These are phyloP conservation scores for Heterotilapia buettikoferi DNA, from an alignment of 2,113 vertebrate genomes.

Conservation along the genomic window DNA sequence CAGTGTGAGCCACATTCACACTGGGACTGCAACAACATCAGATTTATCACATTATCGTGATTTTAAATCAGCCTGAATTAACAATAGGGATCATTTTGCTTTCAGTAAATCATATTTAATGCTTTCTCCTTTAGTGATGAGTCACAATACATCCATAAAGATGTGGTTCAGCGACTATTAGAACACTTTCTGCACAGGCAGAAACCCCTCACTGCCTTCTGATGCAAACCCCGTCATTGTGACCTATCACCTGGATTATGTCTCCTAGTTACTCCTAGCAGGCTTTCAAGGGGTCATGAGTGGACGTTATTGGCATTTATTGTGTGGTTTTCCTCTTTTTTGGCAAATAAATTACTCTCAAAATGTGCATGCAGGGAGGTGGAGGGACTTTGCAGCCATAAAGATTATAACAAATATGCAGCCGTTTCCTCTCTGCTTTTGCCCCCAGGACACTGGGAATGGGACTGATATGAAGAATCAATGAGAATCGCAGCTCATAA, in stretches of 20 bases:
- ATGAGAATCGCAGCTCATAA: background rate
- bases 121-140: accelerated
- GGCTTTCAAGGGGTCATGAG: background rate
- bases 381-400: background rate
- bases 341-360: background rate
- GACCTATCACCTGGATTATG: background rate
- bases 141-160: background rate
- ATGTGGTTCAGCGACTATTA: background rate
- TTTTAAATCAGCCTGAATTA: background rate
- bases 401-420: accelerated
- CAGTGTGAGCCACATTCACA: accelerated
- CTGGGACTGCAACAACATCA: background rate
- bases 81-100: background rate
- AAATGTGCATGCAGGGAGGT: accelerated
- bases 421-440: background rate
- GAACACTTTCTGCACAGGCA: background rate
- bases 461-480: background rate
- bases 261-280: background rate
- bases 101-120: background rate
- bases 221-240: background rate
- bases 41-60: accelerated
- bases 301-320: background rate
- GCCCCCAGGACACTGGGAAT: accelerated
- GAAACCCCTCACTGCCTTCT: too few relatives aligned
- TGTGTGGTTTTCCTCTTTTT: background rate